Conservation (phyloP, 2,888 invertebrate species). For the Nomada fucata region DNA sequence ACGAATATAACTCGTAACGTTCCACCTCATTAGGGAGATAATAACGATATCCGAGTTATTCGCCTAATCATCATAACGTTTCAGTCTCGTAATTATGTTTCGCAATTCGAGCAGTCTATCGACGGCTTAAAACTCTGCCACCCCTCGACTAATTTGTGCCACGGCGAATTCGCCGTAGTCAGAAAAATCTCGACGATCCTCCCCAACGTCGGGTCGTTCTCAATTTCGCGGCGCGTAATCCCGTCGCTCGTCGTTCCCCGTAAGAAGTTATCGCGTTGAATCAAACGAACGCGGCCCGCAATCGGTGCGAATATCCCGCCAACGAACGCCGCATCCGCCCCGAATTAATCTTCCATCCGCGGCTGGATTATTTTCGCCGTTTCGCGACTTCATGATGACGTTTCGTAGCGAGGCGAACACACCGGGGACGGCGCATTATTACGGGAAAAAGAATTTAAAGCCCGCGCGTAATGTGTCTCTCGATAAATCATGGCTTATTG, state of each 20-base stretch:
- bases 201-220: background rate
- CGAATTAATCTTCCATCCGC: slow-evolving; percentile 39
- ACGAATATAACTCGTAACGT: background rate
- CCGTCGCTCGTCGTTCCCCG: slow-evolving; percentile 4
- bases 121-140: background rate
- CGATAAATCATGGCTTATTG: slow-evolving; percentile 78
- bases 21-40: slow-evolving; percentile 4
- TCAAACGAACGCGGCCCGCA: slow-evolving; percentile 1
- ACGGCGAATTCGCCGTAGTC: slow-evolving; percentile 5
- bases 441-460: slow-evolving; percentile 69
- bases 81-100: background rate
- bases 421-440: slow-evolving; percentile 59
- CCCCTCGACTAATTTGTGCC: background rate
- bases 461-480: slow-evolving; percentile 60
- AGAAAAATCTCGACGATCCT: slow-evolving; percentile 14
- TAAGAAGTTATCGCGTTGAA: background rate
- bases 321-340: background rate
- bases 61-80: slow-evolving; percentile 29
- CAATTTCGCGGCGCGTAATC: slow-evolving; percentile 6
- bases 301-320: background rate
- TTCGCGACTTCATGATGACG: slow-evolving; percentile 33
- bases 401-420: slow-evolving; percentile 27
- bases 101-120: slow-evolving; percentile 29
- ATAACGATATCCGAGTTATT: slow-evolving; percentile 34
- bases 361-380: background rate